Conservation (phyloP, 1,140 invertebrate species). For the Cecropterus lyciades region DNA sequence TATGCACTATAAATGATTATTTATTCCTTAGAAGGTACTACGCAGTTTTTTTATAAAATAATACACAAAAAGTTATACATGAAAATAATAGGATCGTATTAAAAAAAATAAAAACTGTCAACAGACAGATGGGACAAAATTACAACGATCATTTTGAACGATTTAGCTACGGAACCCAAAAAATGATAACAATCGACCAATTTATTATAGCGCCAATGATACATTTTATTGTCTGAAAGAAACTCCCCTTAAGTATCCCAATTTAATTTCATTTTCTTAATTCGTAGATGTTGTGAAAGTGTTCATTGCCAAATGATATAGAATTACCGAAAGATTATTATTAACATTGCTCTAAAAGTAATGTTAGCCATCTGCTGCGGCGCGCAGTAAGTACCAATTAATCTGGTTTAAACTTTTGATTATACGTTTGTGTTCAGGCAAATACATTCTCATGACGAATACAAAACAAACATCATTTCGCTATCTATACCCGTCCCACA, state of each 20-base stretch:
- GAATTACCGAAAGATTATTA: conserved; percentile 33
- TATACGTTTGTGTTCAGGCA: conserved; percentile 35
- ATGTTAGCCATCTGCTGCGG: conserved; percentile 19
- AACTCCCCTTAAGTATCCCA: conserved; percentile 13
- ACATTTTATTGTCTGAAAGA: not conserved
- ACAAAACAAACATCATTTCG: conserved; percentile 51
- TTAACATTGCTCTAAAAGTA: conserved; percentile 22
- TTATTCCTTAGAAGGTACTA: no score
- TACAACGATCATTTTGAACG: no score
- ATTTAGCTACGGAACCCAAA: not conserved
- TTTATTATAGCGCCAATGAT: conserved; percentile 4
- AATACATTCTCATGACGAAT: conserved; percentile 43
- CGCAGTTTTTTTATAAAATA: no score
- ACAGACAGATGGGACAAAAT: no score
- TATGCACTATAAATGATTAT: no score
- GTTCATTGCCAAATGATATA: conserved; percentile 37
- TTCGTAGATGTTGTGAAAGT: conserved; percentile 14
- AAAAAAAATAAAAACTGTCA: no score
- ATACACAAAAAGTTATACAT: no score
- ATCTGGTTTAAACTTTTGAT: conserved; percentile 52
- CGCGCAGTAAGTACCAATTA: conserved; percentile 46
- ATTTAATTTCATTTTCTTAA: conserved; percentile 16
- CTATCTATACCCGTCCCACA: conserved; percentile 38
- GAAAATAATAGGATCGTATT: no score
- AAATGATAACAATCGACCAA: not conserved